Percentiles rank a stretch among this genome's conserved stretches.
These are phyloP conservation scores for Drosophila grimshawi DNA, from an alignment of 1,140 invertebrate genomes.

Conservation along the genomic window DNA sequence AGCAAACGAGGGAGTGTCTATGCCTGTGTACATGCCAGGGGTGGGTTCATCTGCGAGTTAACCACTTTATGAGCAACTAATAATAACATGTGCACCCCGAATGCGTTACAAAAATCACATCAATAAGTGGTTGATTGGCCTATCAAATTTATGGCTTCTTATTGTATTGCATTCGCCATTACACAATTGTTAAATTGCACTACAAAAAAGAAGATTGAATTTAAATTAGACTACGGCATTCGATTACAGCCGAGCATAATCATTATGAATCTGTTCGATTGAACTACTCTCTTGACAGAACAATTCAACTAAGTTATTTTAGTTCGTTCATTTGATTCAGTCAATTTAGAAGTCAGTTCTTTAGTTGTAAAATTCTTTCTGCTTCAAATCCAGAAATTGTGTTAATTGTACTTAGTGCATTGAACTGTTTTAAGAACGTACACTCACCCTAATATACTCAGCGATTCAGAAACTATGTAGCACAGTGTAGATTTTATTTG, in stretches of 20 bases:
- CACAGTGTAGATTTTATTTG: conserved; percentile 25
- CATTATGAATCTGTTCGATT: too few species aligned
- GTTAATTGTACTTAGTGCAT: too few species aligned
- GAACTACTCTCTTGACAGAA: too few species aligned
- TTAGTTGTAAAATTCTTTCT: too few species aligned
- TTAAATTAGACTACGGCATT: background rate
- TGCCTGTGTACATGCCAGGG: conserved; percentile 8
- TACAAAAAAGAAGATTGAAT: conserved; percentile 16
- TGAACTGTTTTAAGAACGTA: too few species aligned
- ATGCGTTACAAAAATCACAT: conserved; percentile 17
- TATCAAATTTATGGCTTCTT: conserved; percentile 44
- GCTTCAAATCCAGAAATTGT: too few species aligned
- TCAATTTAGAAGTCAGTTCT: too few species aligned
- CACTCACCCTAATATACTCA: background rate
- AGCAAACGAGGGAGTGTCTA: conserved; percentile 1
- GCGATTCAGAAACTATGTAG: background rate
- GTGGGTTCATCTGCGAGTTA: conserved; percentile 32
- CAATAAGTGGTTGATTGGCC: conserved; percentile 59
- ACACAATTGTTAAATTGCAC: conserved; percentile 24
- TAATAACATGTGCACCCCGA: conserved; percentile 64
- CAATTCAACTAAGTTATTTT: too few species aligned
- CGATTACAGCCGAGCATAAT: too few species aligned
- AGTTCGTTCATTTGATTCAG: too few species aligned
- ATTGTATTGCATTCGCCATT: conserved; percentile 5
- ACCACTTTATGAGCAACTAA: conserved; percentile 62